Base-by-base conservation (phyloP, 1,140 invertebrate genomes). In the Tyrophagus putrescentiae region DNA sequence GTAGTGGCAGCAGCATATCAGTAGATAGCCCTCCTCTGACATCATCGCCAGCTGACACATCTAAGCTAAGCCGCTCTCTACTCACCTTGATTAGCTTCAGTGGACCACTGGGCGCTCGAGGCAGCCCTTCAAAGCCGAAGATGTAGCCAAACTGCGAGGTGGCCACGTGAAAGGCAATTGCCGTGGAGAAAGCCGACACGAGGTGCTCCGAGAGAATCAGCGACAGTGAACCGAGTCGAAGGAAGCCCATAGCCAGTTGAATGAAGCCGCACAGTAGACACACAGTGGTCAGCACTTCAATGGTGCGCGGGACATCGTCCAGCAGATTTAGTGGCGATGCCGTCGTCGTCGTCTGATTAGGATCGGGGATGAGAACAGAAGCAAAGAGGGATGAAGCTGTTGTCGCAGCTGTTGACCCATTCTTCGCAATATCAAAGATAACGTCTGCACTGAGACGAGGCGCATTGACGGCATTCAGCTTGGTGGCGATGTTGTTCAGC, bases 151-250 rank as follows among this genome's bases (percentile, higher is more conserved):
- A 68, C 66, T 77, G 76, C 64, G 71, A 54, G 16, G 53, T 57
- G 28, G 53, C 59, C 7, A 63, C 75, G 63, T 77, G 75, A 62
- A 73, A 69, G 2, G 76, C 75, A 36, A 75, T 72, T 9, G 73
- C 76, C 5, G 73, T 74, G 25, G 74, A 75, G 61, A 77, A 76
- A 4, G 74, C 75, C 57, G 73, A 72, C 9, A 77, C 68, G 29
- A 77, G 65, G 9, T 74, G 71, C 59, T 76, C 74, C 5, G 73
- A 74, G 29, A 77, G 61, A 62, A 76, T 75, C 4, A 73, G 70
- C 6, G 74, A 72, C 4, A 77, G 64, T 52, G 72, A 73, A 2
- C 76, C 76, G 18, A 77, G 65, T 3, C 66, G 67, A 36, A 72
- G 65, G 4, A 73, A 56, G 31, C 73, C 74, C 66, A 77, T 70